phyloP scores from a whole-genome alignment of 30 jellyfish, hydroid and myxozoan species.

The Pseudorhiza aurosa region DNA sequence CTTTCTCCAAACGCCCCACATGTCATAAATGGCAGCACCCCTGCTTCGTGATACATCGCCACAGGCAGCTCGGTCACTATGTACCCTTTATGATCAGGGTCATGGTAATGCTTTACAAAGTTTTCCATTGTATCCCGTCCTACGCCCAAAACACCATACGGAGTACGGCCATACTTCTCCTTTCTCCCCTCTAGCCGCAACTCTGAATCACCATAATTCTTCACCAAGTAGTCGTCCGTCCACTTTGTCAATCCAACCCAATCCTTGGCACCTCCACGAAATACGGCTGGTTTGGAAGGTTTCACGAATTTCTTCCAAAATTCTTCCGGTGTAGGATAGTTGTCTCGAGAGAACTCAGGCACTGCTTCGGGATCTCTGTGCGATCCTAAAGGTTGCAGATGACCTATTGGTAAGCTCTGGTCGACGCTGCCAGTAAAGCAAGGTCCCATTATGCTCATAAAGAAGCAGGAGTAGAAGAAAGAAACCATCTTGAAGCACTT shows the following conservation, averaged over 20 bases:
- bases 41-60: slow-evolving; percentile 83
- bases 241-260: slow-evolving; percentile 70
- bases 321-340: slow-evolving; percentile 69
- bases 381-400: slow-evolving; percentile 84
- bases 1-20: slow-evolving; percentile 75
- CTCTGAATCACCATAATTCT: slow-evolving; percentile 68
- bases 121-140: slow-evolving; percentile 87
- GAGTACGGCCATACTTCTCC: slow-evolving; percentile 68
- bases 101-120: slow-evolving; percentile 62
- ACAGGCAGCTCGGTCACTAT: slow-evolving; percentile 79
- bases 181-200: slow-evolving; percentile 77
- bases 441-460: no score
- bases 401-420: slow-evolving; percentile 43
- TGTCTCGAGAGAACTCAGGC: slow-evolving; percentile 49
- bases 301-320: slow-evolving; percentile 77
- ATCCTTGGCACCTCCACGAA: slow-evolving; percentile 72
- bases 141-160: slow-evolving; percentile 76
- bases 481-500: neutral
- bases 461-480: no score
- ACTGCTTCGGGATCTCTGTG: slow-evolving; percentile 79
- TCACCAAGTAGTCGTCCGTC: slow-evolving; percentile 78
- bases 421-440: slow-evolving; percentile 16
- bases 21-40: slow-evolving; percentile 74
- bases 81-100: slow-evolving; percentile 60
- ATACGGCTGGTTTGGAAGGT: slow-evolving; percentile 79